Base-by-base conservation (phyloP, 2,797 vertebrate species). In the Acipenser oxyrinchus region DNA sequence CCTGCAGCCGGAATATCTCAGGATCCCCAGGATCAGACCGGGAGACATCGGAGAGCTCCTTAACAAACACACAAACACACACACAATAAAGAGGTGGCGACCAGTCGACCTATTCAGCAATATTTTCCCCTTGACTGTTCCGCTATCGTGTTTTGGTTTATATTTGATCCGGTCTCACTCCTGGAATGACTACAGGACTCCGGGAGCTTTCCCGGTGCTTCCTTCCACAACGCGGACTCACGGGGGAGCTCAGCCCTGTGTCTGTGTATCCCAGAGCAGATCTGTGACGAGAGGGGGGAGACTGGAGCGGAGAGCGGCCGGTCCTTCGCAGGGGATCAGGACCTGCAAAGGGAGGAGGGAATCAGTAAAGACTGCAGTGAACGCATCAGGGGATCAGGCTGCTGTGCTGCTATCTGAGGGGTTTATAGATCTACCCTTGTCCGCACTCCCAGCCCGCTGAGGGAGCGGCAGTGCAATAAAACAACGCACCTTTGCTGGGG, bases 1-100 rank as follows among this genome's bases (percentile, higher is more conserved):
- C 87, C 69, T 95, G 93, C 48, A 96, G 83, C 48, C 82, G 82
- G 48, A 89, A 59, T 1, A 88, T 83, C 51, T 93, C 91, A 9
- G 84, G 72, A 62, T 93, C 89, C 50, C 87, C 78, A 37, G 83
- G 78, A 63, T 88, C 89, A 69, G 73, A 70, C 10, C 72, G 78
- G 5, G 81, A 87, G 6, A 68, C 74, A 66, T 89, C 84, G 6
- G 86, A 87, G 10, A 83, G 75, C 57, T 72, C 69, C 83, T 85
- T 73, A 65, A 59, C 63, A 7, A 68, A 62, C 37, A 55, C 7
- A 63, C 15, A 18, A 1, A 18, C 15, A 18, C 15, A 18, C 15
- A 18, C 15, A 18, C 15, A 18, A 50, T 37, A 6, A 23, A 13
- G 8, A 51, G 49, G 8, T 37, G 15, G 15, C 15, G 15, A 18